Conservation (phyloP, 2,113 vertebrate genomes). For the Delphinus delphis region DNA sequence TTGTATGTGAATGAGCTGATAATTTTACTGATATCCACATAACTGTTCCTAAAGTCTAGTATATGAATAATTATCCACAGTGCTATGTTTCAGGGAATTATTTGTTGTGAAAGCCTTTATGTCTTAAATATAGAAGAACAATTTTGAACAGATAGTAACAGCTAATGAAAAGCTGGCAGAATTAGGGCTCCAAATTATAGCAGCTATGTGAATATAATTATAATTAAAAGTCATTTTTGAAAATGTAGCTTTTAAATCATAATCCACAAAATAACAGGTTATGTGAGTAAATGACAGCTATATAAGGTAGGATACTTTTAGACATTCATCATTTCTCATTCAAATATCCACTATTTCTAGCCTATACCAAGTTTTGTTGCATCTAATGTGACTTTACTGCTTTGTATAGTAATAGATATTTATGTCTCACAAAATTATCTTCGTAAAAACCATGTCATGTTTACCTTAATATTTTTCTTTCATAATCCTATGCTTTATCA, state of each 20-base stretch:
- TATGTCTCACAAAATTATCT: background rate
- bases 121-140: constrained; percentile 22
- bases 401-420: background rate
- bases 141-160: background rate
- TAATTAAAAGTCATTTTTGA: background rate
- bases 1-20: background rate
- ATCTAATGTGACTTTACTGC: background rate
- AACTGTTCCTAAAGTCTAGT: background rate
- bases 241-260: constrained; percentile 8
- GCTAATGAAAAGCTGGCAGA: background rate
- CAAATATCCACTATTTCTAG: background rate
- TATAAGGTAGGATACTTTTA: background rate
- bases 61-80: background rate
- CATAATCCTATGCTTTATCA: background rate
- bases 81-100: background rate
- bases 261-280: background rate
- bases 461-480: background rate
- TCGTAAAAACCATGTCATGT: background rate
- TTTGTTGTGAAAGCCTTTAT: background rate
- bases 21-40: background rate
- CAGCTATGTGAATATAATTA: background rate
- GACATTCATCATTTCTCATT: background rate
- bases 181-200: background rate
- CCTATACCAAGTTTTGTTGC: background rate
- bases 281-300: background rate